phyloP scores from a whole-genome alignment of 2,113 vertebrate species.

The Vulpes vulpes region DNA sequence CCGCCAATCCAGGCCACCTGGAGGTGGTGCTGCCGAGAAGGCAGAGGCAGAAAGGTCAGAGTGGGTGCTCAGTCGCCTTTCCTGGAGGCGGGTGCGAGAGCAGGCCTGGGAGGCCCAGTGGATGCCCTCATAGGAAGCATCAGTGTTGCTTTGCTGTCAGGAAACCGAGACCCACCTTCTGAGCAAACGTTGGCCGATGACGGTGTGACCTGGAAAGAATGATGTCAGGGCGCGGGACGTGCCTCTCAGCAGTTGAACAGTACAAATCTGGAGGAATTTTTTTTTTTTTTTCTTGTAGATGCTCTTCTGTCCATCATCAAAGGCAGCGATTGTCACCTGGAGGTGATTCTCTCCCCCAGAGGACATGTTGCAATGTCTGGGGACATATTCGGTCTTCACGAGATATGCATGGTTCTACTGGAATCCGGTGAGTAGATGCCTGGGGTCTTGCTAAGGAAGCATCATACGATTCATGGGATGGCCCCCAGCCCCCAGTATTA shows the following conservation, averaged over 20 bases:
- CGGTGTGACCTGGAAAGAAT: neutral
- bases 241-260: neutral
- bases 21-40: neutral
- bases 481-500: neutral
- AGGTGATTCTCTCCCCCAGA: too few species aligned
- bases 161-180: neutral
- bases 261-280: neutral
- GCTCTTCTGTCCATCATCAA: neutral
- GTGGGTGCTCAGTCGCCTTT: neutral
- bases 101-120: too few species aligned
- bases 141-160: rapidly evolving
- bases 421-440: neutral
- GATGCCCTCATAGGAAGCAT: neutral
- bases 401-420: neutral
- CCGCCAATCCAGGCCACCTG: neutral
- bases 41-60: neutral
- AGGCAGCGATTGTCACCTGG: neutral
- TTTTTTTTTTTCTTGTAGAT: too few species aligned
- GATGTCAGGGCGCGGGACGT: neutral
- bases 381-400: neutral
- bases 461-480: neutral
- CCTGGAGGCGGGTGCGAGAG: neutral
- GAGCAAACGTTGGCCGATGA: neutral
- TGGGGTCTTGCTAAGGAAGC: rapidly evolving
- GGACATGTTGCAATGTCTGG: neutral